Percentiles rank a stretch among this genome's conserved stretches.
phyloP scores from a whole-genome alignment of 1,140 invertebrate species.

The Bacillus rossius region DNA sequence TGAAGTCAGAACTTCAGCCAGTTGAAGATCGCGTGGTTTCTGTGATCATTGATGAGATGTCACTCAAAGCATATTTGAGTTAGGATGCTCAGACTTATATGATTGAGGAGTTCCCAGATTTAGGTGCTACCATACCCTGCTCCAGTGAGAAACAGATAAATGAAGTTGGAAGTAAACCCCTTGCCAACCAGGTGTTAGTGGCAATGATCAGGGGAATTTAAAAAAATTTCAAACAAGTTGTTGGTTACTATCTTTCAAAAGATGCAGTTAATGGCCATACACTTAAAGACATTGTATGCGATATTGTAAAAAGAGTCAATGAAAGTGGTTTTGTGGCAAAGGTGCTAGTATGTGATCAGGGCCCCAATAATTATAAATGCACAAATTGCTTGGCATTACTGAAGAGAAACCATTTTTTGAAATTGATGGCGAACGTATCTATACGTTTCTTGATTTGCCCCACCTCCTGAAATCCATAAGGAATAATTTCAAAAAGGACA shows the following conservation, averaged over 20 bases:
- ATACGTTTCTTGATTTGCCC: not conserved
- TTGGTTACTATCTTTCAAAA: not conserved
- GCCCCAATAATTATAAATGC: not conserved
- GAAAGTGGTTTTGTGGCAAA: not conserved
- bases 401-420: not conserved
- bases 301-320: not conserved
- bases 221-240: too few relatives aligned
- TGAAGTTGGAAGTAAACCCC: not conserved
- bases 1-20: not conserved
- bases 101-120: not conserved
- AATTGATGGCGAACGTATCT: not conserved
- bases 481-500: conserved; percentile 9
- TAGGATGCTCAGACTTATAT: not conserved
- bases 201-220: conserved; percentile 1
- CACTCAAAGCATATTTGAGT: not conserved
- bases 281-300: not conserved
- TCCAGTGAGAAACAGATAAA: not conserved
- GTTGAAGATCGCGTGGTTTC: not conserved
- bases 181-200: not conserved
- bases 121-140: not conserved
- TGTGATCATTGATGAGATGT: conserved; percentile 3
- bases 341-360: conserved; percentile 6
- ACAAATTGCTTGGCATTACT: not conserved
- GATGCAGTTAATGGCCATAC: not conserved
- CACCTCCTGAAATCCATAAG: conserved; percentile 3